These are phyloP conservation scores for Ursus arctos DNA, from an alignment of 2,113 vertebrate genomes.

Conservation along the genomic window DNA sequence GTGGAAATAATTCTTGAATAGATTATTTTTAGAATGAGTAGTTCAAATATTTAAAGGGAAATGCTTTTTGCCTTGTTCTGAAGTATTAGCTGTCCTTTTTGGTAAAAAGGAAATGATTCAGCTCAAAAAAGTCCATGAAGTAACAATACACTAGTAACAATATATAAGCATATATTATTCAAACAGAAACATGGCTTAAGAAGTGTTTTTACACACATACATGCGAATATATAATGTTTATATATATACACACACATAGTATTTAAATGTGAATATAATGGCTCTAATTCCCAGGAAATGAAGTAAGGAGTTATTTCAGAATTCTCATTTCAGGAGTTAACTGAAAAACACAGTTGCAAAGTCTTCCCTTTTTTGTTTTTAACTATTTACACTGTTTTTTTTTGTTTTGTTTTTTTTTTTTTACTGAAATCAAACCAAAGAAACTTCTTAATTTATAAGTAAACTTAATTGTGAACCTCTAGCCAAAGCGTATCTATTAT, in stretches of 20 bases:
- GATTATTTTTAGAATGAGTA: slow-evolving; percentile 68
- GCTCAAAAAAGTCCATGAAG: slow-evolving; percentile 49
- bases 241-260: neutral
- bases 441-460: slow-evolving; percentile 60
- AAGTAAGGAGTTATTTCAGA: slow-evolving; percentile 43
- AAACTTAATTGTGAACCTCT: slow-evolving; percentile 17
- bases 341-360: neutral
- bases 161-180: slow-evolving; percentile 9
- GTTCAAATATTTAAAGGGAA: slow-evolving; percentile 66
- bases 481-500: neutral
- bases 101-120: slow-evolving; percentile 74
- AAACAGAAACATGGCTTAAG: slow-evolving; percentile 28
- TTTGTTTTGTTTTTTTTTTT: neutral
- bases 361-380: neutral
- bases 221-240: neutral
- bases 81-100: slow-evolving; percentile 49
- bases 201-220: neutral
- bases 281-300: slow-evolving; percentile 14
- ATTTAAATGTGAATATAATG: slow-evolving; percentile 23
- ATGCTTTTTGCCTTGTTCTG: slow-evolving; percentile 58
- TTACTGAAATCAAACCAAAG: slow-evolving; percentile 32
- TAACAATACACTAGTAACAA: slow-evolving; percentile 50
- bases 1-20: slow-evolving; percentile 64
- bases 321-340: slow-evolving; percentile 27
- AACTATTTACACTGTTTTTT: neutral